A percentile compares a stretch with the other conserved stretches of the same genome.
Conservation (phyloP, 2,113 vertebrate genomes). For the Elgaria multicarinata region DNA sequence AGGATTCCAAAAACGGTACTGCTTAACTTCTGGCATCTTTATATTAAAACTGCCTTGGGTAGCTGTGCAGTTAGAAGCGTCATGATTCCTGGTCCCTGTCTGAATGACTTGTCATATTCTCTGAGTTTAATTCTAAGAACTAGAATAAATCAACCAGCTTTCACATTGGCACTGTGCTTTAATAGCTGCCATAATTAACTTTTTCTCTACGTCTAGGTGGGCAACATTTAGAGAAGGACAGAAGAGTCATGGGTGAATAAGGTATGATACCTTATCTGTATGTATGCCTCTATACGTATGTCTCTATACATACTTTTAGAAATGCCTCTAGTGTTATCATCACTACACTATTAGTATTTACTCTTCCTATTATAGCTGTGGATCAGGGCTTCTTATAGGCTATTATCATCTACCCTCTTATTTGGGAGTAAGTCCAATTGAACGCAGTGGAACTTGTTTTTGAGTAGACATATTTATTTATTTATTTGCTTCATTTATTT, state of each 20-base stretch:
- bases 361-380: not conserved
- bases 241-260: not conserved
- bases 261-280: too few relatives aligned
- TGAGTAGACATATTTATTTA: not conserved
- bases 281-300: too few relatives aligned
- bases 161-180: not conserved
- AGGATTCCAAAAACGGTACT: too few relatives aligned
- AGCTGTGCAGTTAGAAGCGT: not conserved
- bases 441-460: not conserved
- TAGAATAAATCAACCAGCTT: not conserved
- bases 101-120: not conserved
- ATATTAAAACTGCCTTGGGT: not conserved
- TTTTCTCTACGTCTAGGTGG: not conserved
- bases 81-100: not conserved
- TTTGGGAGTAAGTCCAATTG: not conserved
- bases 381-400: not conserved
- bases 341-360: not conserved
- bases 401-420: not conserved
- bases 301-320: not conserved
- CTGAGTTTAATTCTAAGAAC: not conserved
- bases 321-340: not conserved
- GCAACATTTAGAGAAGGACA: not conserved
- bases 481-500: too few relatives aligned
- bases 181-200: not conserved
- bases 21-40: not conserved